phyloP scores from a whole-genome alignment of 2,113 vertebrate genomes.

The Odobenus rosmarus region DNA sequence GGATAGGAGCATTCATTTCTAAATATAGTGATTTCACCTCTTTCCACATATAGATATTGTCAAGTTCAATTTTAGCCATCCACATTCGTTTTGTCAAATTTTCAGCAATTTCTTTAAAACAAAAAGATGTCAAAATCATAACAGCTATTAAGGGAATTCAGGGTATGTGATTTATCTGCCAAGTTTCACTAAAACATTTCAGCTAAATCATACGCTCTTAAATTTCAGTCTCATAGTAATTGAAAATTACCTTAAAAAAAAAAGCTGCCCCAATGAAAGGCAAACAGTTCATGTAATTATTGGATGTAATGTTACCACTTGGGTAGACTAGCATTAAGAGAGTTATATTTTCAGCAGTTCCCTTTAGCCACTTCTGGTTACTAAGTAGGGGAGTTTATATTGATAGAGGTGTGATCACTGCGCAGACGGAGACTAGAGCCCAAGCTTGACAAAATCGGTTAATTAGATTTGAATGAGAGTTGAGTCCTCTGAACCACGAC shows the following conservation, averaged over 20 bases:
- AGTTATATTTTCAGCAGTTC: not conserved
- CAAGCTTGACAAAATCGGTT: constrained; percentile 27
- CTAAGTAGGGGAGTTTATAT: not conserved
- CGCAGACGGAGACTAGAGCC: not conserved
- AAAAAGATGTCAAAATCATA: constrained; percentile 64
- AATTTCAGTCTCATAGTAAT: not conserved
- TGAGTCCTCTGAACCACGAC: not conserved
- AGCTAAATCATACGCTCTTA: not conserved
- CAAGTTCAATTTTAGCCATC: constrained; percentile 74
- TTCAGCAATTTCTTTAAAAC: constrained; percentile 76
- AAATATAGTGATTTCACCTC: constrained; percentile 77
- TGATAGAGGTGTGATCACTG: not conserved
- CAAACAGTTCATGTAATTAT: not conserved
- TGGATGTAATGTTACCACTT: too few species aligned
- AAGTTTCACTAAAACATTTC: constrained; percentile 33
- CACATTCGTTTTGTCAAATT: constrained; percentile 68
- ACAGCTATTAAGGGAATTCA: constrained; percentile 50
- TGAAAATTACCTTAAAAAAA: not conserved
- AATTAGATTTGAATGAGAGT: constrained; percentile 7
- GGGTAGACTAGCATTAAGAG: not conserved
- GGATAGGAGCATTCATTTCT: constrained; percentile 61
- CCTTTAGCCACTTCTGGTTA: not conserved
- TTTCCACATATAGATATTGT: constrained; percentile 58
- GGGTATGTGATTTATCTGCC: constrained; percentile 44
- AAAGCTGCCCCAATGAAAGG: not conserved